Conservation (phyloP, 2,888 invertebrate genomes). For the Dusona sp. region DNA sequence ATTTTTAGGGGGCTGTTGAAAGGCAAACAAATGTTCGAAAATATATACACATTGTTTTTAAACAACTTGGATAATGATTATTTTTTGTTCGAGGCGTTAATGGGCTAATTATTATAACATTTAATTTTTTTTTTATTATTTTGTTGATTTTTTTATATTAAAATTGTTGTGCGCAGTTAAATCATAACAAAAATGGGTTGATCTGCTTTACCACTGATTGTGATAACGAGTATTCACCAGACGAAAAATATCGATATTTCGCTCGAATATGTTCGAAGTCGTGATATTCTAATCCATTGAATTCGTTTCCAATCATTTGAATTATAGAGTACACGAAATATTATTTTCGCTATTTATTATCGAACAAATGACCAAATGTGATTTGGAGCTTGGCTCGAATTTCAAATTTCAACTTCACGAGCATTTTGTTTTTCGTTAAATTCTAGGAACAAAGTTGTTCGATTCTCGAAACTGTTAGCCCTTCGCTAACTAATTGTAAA, state of each 20-base stretch:
- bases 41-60: not conserved
- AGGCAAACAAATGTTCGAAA: not conserved
- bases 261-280: not conserved
- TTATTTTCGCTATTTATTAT: not conserved
- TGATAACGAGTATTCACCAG: not conserved
- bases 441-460: not conserved
- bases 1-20: not conserved
- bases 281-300: not conserved
- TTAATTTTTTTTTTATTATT: no score
- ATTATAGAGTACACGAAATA: not conserved
- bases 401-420: not conserved
- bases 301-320: not conserved
- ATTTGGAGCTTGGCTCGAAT: not conserved
- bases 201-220: conserved; percentile 25
- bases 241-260: conserved; percentile 7
- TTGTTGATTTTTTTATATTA: not conserved
- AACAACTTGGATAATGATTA: not conserved
- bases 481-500: conserved; percentile 44
- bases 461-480: conserved; percentile 20
- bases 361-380: not conserved
- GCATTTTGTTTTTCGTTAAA: conserved; percentile 6
- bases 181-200: not conserved
- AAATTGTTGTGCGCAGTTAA: not conserved
- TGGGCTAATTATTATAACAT: not conserved
- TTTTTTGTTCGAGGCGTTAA: not conserved